Evolutionary conservation across 2,888 invertebrate genomes (phyloP).

Genomic region (Halictus quadricinctus): DNA sequence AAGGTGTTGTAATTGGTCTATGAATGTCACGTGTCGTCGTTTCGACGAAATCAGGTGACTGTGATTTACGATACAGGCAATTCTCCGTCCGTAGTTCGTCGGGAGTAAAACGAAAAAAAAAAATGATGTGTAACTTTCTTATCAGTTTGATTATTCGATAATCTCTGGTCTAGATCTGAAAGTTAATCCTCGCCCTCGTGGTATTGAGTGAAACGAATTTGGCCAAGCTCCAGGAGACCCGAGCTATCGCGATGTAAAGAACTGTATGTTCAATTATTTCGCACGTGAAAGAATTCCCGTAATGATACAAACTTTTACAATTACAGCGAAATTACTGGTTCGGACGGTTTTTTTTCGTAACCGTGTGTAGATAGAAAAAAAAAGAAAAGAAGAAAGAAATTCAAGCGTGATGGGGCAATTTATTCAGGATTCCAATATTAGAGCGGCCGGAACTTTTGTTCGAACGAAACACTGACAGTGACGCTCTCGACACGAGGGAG

Average conservation of each 20-base stretch:
- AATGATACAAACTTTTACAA: neutral
- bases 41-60: neutral
- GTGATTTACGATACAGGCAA: neutral
- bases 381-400: neutral
- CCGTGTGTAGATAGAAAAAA: neutral
- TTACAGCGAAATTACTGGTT: neutral
- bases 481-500: slow-evolving; percentile 25
- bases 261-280: slow-evolving; percentile 10
- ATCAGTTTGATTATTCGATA: slow-evolving; percentile 13
- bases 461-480: slow-evolving; percentile 23
- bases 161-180: slow-evolving; percentile 11
- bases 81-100: neutral
- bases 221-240: neutral
- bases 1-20: neutral
- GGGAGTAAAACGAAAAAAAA: neutral
- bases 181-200: neutral
- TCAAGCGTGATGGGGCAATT: neutral
- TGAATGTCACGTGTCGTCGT: neutral
- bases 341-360: neutral
- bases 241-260: slow-evolving; percentile 9
- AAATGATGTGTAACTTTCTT: neutral
- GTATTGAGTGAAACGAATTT: slow-evolving; percentile 8
- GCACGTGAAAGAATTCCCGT: neutral
- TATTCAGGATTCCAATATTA: neutral
- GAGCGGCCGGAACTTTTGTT: slow-evolving; percentile 17